Base-by-base conservation (phyloP, 2,888 invertebrate species). In the Ophraella communa region DNA sequence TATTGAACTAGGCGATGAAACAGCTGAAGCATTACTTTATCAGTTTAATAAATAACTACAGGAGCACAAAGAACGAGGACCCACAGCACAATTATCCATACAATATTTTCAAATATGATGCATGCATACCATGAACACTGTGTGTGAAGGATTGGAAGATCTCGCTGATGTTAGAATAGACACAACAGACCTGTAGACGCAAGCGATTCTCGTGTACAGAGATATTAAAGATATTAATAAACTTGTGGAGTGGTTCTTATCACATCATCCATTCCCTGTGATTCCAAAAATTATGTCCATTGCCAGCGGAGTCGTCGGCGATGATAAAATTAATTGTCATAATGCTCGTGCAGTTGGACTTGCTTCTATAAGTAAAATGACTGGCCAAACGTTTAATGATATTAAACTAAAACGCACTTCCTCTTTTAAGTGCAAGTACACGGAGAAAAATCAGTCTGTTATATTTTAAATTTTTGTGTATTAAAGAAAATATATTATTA, bases 121-220 rank as follows among this genome's bases (percentile, higher is more conserved):
- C 24, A 74, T 74, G 76, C 71, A 76, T 69, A 42, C 75, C 7
- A 74, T 30, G 30, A 30, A 30, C 11, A 7, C 4, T 30, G 30
- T 30, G 30, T 30, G 30, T 30, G 30, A 78, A 35, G 47, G 61
- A 67, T 73, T 77, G 30, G 74, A 79, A 75, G 71, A 69, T 73
- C 33, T 78, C 44, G 73, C 73, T 72, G 74, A 77, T 72, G 73
- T 57, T 54, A 44, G 17, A 44, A 54, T 60, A 39, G 47, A 54
- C 62, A 64, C 33, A 52, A 56, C 57, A 23, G 62, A 62, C 18
- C 62, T 56, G 56, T 80, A 42, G 80, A 80, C 76, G 74, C 77
- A 51, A 78, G 78, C 74, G 30, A 78, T 73, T 78, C 78, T 59
- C 68, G 55, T 42, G 66, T 78, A 65, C 76, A 76, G 56, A 76